Base-by-base conservation (phyloP, 1,140 invertebrate genomes). In the Plectrocnemia conspersa region DNA sequence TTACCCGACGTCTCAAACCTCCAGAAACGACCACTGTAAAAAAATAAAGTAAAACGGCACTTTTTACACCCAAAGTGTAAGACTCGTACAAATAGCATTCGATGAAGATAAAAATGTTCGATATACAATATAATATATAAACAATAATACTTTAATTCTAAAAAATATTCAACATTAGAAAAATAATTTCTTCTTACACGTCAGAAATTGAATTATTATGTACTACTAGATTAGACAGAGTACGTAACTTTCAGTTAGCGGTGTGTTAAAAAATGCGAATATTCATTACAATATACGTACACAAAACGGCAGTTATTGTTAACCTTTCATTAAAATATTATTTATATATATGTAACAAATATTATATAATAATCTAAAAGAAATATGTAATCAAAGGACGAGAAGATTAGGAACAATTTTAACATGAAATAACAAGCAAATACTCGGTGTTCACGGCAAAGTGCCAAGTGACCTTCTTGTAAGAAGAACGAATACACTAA, bases 101-200 rank as follows among this genome's bases (percentile, higher is more conserved):
- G n/a, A n/a, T n/a, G n/a, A n/a, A n/a, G n/a, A n/a, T n/a, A n/a
- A n/a, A n/a, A n/a, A n/a, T n/a, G n/a, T n/a, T n/a, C n/a, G n/a
- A n/a, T n/a, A n/a, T n/a, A n/a, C n/a, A n/a, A n/a, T n/a, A n/a
- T n/a, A n/a, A n/a, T n/a, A 32, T 48, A 13, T 35, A 47, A 55
- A 40, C 24, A 38, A 55, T 55, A 55, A 55, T 55, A 55, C 53
- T 55, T 55, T 55, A 45, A 46, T 23, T 47, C 44, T 55, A 55
- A 55, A 15, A 55, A 55, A 55, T 44, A 55, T 46, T 54, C 52
- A 55, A 55, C 53, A 55, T 55, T 46, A 46, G 49, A 55, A 55
- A 55, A 55, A 55, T 54, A 54, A 55, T 47, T 55, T 55, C 36
- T 55, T 44, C 19, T 44, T n/a, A n/a, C n/a, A n/a, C n/a, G n/a